A percentile compares a stretch with the other conserved stretches of the same genome.
These are phyloP conservation scores for Mastigias papua DNA, from an alignment of 30 jellyfish, hydroid and myxozoan species.

Conservation along the genomic window DNA sequence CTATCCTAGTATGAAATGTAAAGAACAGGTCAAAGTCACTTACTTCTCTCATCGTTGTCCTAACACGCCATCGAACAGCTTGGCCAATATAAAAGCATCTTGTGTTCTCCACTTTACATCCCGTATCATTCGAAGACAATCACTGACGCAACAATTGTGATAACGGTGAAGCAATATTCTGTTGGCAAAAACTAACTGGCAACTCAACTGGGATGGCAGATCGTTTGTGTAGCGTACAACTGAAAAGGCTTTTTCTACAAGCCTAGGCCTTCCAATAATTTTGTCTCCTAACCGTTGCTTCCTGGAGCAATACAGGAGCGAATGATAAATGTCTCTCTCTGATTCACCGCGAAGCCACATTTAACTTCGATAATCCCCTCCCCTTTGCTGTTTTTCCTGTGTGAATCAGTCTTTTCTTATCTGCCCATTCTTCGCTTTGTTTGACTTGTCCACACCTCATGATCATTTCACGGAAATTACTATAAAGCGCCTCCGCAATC, in stretches of 20 bases:
- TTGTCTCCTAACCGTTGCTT: slow-evolving; percentile 8
- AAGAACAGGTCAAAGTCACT: too few relatives aligned
- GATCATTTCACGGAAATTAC: not conserved
- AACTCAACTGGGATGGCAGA: not conserved
- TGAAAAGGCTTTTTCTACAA: too few relatives aligned
- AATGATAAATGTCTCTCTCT: not conserved
- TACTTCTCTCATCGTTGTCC: too few relatives aligned
- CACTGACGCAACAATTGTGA: not conserved
- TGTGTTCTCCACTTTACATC: not conserved
- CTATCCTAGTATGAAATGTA: too few relatives aligned
- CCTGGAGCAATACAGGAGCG: not conserved
- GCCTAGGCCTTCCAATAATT: not conserved
- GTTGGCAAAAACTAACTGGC: not conserved
- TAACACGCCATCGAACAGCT: not conserved
- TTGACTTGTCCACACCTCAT: not conserved
- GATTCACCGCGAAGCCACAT: slow-evolving; percentile 15
- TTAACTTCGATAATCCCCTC: not conserved
- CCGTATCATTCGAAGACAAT: not conserved
- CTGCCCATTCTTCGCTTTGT: not conserved
- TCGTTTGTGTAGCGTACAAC: too few relatives aligned
- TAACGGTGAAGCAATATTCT: not conserved
- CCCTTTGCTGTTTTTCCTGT: not conserved
- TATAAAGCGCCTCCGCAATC: slow-evolving; percentile 1
- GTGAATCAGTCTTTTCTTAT: not conserved
- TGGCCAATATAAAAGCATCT: not conserved